Base-by-base conservation (phyloP, 2,888 invertebrate genomes). In the Cremastinae sp. region DNA sequence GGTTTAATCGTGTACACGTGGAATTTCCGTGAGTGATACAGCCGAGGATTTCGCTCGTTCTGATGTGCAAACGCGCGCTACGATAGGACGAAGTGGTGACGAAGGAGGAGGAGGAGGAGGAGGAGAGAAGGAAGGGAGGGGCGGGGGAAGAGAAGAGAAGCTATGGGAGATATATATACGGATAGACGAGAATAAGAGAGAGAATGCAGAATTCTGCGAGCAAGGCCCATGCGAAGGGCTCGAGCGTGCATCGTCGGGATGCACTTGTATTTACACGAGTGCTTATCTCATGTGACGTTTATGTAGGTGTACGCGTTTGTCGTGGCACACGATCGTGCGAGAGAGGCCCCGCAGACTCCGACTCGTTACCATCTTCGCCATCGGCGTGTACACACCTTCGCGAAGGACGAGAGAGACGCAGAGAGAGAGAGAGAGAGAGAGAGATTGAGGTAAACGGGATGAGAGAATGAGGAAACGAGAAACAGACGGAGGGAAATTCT, bases 221-320 rank as follows among this genome's bases (percentile, higher is more conserved):
- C 2, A 5, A 28, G 5, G 2, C 28, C 28, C 28, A 28, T 28
- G 28, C 5, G 5, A 3, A 28, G 28, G 28, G 28, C 28, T 28
- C 28, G 28, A 12, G 28, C 5, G 28, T 28, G 28, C 28, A 28
- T 5, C 28, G 28, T 28, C 5, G 28, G 20, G n/a, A 49, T 59
- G 61, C 43, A 43, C 54, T 66, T 41, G 65, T 66, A 70, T 73
- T 73, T 77, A 56, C 73, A 65, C 65, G 76, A 70, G 64, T 74
- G 54, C 69, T 74, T 70, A 73, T 61, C 73, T 70, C 53, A 61
- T 70, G 65, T 61, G 76, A 49, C 73, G 41, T 34, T 41, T 75
- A 70, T 45, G 41, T 20, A 61, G 20, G 22, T 34, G 34, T 16
- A 47, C 18, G 36, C 20, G 62, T 62, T 28, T 41, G 61, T 75